These are phyloP conservation scores for Galerucella pusilla DNA, from an alignment of 2,888 invertebrate genomes.

Conservation along the genomic window DNA sequence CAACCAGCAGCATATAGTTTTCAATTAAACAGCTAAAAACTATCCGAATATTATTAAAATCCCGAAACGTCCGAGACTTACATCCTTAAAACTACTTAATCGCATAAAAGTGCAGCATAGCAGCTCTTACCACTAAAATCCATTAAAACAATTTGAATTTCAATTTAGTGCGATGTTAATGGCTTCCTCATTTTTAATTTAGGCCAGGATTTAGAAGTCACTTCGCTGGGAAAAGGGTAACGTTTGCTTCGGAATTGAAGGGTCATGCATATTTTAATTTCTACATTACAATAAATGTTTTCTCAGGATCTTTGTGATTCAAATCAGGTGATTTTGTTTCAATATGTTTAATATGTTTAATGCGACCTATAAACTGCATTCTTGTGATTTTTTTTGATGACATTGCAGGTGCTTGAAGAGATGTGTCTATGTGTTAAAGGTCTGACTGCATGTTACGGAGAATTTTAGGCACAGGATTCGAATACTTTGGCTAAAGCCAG, in stretches of 20 bases:
- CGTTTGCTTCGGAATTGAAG: not conserved
- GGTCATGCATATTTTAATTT: no score
- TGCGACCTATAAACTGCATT: no score
- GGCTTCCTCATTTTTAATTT: slow-evolving; percentile 4
- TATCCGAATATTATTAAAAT: slow-evolving; percentile 2
- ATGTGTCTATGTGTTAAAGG: no score
- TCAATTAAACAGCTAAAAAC: not conserved
- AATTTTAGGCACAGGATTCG: no score
- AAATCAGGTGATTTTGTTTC: no score
- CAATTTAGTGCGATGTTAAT: slow-evolving; percentile 1
- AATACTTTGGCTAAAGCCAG: no score
- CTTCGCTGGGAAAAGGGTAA: not conserved
- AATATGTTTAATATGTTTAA: no score
- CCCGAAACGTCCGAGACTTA: not conserved
- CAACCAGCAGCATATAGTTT: not conserved
- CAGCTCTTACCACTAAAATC: slow-evolving; percentile 9
- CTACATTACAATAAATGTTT: no score
- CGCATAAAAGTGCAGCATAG: slow-evolving; percentile 2
- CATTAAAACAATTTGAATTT: slow-evolving; percentile 20
- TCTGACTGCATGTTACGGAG: no score
- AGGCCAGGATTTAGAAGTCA: not conserved
- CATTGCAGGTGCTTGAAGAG: no score
- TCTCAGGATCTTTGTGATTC: no score
- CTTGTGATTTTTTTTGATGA: no score
- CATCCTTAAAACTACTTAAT: not conserved